Base-by-base conservation (phyloP, 2,797 vertebrate species). In the Lemur catta region DNA sequence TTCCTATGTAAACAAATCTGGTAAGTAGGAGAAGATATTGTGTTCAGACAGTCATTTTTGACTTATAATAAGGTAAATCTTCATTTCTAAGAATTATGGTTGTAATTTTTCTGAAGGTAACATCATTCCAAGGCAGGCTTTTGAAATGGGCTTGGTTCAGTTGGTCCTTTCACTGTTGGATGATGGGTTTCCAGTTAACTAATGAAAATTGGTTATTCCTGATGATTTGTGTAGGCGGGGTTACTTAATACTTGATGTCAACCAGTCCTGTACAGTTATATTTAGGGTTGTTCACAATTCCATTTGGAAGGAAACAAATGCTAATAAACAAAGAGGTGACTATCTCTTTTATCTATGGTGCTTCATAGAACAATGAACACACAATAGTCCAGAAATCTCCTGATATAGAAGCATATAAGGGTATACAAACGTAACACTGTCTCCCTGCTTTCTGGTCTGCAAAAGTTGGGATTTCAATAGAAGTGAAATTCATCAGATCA, bases 1-100 rank as follows among this genome's bases (percentile, higher is more conserved):
- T 97, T 97, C 88, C 92, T 95, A 91, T 84, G 97, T 98, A 98
- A 98, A 98, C 97, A 97, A 98, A 98, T 95, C 93, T 93, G 91
- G 22, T 69, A 93, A 97, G 92, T 86, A 97, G 93, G 82, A 95
- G 93, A 96, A 97, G 92, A 79, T 95, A 43, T 81, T 94, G 89
- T 71, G 85, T 94, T 96, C 96, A 97, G 55, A 87, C 71, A 93
- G 63, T 94, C 6, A 10, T 22, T 97, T 98, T 91, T 98, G 97
- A 98, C 97, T 96, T 98, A 90, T 93, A 95, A 96, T 96, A 94
- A 95, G 96, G 81, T 67, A 75, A 97, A 69, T 78, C 96, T 98
- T 98, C 90, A 94, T 80, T 97, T 97, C 92, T 93, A 96, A 98
- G 97, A 98, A 97, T 97, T 98, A 98, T 89, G 72, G 76, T 96